These are phyloP conservation scores for Drosophila sulfurigaster DNA, from an alignment of 1,140 invertebrate genomes.

Conservation along the genomic window DNA sequence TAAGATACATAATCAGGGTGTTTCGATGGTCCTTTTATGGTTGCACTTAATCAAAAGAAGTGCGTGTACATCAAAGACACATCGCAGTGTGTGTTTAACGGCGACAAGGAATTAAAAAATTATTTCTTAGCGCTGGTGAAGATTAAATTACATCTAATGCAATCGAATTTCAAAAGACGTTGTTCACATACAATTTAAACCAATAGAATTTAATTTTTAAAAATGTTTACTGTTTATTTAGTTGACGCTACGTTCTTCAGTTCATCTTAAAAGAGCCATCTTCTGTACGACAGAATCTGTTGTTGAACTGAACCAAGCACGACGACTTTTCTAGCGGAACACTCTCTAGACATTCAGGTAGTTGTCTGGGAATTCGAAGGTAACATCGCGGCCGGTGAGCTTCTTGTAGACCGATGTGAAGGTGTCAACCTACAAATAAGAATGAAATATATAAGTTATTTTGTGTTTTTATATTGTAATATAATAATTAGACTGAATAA, in stretches of 20 bases:
- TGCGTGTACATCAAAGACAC: slow-evolving; percentile 30
- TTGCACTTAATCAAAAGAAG: slow-evolving; percentile 53
- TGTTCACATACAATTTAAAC: slow-evolving; percentile 12
- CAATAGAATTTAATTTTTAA: slow-evolving; percentile 60
- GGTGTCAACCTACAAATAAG: slow-evolving; percentile 94
- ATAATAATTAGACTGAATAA: background rate
- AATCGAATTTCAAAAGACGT: slow-evolving; percentile 34
- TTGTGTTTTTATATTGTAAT: background rate
- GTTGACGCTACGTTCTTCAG: slow-evolving; percentile 73
- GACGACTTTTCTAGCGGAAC: slow-evolving; percentile 56
- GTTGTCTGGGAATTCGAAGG: slow-evolving; percentile 99
- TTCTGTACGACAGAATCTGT: slow-evolving; percentile 76
- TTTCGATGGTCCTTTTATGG: slow-evolving; percentile 32
- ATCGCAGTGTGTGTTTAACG: background rate
- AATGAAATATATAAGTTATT: slow-evolving; percentile 18
- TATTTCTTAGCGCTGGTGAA: slow-evolving; percentile 4
- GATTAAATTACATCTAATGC: slow-evolving; percentile 13
- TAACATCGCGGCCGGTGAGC: slow-evolving; percentile 98
- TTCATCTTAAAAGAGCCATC: slow-evolving; percentile 66
- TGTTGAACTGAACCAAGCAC: slow-evolving; percentile 63
- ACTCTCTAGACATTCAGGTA: slow-evolving; percentile 91
- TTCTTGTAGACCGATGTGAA: slow-evolving; percentile 99
- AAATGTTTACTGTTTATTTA: slow-evolving; percentile 73
- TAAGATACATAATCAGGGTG: slow-evolving; percentile 8
- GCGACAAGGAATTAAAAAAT: slow-evolving; percentile 23